phyloP scores from a whole-genome alignment of 2,888 invertebrate species.

The Erebia aethiops region DNA sequence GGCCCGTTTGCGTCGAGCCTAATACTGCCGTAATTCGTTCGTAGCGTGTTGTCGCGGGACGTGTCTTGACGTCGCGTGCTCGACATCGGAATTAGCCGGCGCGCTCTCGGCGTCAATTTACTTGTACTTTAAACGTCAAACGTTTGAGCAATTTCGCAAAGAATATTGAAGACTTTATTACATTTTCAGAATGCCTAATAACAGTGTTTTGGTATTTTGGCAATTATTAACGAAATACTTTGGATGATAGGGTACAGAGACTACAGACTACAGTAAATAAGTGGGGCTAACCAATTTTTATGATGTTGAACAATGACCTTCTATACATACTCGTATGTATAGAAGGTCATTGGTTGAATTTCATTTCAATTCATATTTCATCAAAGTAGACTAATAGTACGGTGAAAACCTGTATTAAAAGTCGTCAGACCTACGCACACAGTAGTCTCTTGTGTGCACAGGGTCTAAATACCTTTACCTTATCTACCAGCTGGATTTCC shows the following conservation, averaged over 20 bases:
- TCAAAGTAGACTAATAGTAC: too few species aligned
- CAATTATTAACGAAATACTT: neutral
- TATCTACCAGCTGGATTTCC: too few species aligned
- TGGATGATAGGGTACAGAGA: neutral
- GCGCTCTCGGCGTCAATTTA: conserved; percentile 31
- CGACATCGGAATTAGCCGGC: conserved; percentile 28
- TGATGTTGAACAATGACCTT: too few species aligned
- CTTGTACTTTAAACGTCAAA: conserved; percentile 25
- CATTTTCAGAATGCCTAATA: conserved; percentile 13
- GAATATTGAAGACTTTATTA: conserved; percentile 24
- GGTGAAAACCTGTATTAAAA: too few species aligned
- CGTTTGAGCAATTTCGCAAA: conserved; percentile 15
- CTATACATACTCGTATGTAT: too few species aligned
- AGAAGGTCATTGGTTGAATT: too few species aligned
- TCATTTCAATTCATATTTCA: too few species aligned
- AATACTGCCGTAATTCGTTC: conserved; percentile 10
- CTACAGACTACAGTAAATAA: too few species aligned
- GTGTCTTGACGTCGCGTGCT: conserved; percentile 37
- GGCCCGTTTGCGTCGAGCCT: too few species aligned
- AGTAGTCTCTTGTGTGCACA: too few species aligned
- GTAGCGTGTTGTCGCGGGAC: conserved; percentile 36
- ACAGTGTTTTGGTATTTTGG: neutral
- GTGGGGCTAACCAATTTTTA: neutral
- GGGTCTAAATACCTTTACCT: too few species aligned
- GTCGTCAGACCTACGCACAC: too few species aligned